A percentile compares a stretch with the other conserved stretches of the same genome.
Evolutionary conservation across 2,888 invertebrate species (phyloP).

Genomic region (Erannis defoliaria): DNA sequence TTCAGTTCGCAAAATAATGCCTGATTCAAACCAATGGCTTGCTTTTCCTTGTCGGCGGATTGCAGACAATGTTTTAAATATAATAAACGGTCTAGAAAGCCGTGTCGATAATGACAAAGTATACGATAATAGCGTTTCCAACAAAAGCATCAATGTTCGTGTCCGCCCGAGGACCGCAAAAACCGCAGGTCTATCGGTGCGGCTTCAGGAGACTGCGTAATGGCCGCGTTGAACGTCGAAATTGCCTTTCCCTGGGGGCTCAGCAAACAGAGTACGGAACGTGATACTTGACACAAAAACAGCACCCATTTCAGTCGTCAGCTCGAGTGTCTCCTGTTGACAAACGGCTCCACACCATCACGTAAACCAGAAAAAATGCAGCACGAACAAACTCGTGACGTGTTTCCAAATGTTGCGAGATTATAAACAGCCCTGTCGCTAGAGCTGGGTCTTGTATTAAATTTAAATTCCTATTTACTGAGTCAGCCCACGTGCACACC

Average conservation of each 20-base stretch:
- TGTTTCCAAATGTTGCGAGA: slow-evolving; percentile 73
- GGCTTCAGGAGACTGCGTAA: slow-evolving; percentile 55
- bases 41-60: too few relatives aligned
- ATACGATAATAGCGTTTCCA: slow-evolving; percentile 6
- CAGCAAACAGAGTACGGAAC: slow-evolving; percentile 56
- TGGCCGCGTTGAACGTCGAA: slow-evolving; percentile 56
- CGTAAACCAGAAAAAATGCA: slow-evolving; percentile 65
- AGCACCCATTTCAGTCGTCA: slow-evolving; percentile 73
- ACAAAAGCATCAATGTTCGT: slow-evolving; percentile 47
- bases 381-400: slow-evolving; percentile 66
- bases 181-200: slow-evolving; percentile 53
- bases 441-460: slow-evolving; percentile 55
- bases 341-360: slow-evolving; percentile 58
- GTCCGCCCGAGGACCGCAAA: slow-evolving; percentile 62
- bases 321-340: slow-evolving; percentile 57
- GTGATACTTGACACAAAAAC: slow-evolving; percentile 64
- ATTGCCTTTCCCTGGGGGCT: slow-evolving; percentile 53
- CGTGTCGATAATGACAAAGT: slow-evolving; percentile 18
- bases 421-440: slow-evolving; percentile 68
- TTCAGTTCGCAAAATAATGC: too few relatives aligned
- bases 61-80: background rate
- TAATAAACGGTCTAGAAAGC: slow-evolving; percentile 10
- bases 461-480: slow-evolving; percentile 69
- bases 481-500: slow-evolving; percentile 69
- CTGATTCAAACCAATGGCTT: background rate